Conservation (phyloP, 2,113 vertebrate genomes). For the Brachionichthys hirsutus region DNA sequence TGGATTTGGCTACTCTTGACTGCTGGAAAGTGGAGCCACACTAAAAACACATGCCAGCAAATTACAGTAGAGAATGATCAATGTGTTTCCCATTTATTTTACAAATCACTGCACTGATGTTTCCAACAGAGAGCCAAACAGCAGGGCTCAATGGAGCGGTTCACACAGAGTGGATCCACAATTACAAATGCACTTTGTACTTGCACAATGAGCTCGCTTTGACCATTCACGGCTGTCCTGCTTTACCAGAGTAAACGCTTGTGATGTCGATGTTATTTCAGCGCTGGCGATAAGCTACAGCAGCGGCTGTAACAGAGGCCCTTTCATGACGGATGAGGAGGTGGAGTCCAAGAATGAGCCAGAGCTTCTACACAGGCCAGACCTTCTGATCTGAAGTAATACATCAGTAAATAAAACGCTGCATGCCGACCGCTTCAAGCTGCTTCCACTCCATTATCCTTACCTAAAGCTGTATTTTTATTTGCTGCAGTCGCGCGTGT, state of each 20-base stretch:
- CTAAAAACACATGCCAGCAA: neutral
- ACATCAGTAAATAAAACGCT: too few relatives aligned
- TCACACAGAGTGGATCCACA: slow-evolving; percentile 40
- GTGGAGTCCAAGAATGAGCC: slow-evolving; percentile 19
- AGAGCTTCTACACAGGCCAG: neutral
- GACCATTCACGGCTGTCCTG: slow-evolving; percentile 55
- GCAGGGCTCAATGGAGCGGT: slow-evolving; percentile 52
- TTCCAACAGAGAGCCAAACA: slow-evolving; percentile 25
- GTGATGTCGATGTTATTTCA: slow-evolving; percentile 49
- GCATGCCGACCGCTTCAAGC: too few relatives aligned
- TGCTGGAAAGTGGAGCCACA: slow-evolving; percentile 4
- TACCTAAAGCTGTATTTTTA: too few relatives aligned
- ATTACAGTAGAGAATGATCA: slow-evolving; percentile 2
- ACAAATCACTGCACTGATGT: slow-evolving; percentile 19
- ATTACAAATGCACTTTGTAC: slow-evolving; percentile 42
- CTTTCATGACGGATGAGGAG: slow-evolving; percentile 52
- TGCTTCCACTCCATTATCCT: too few relatives aligned
- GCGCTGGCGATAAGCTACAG: slow-evolving; percentile 42
- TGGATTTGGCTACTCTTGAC: too few relatives aligned
- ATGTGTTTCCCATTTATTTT: slow-evolving; percentile 41
- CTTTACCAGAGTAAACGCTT: slow-evolving; percentile 29
- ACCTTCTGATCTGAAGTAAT: neutral
- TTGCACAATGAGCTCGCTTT: slow-evolving; percentile 48
- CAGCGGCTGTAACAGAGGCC: slow-evolving; percentile 40
- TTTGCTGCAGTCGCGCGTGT: too few relatives aligned